phyloP scores from a whole-genome alignment of 2,888 invertebrate genomes.

The Drosophila rubida region DNA sequence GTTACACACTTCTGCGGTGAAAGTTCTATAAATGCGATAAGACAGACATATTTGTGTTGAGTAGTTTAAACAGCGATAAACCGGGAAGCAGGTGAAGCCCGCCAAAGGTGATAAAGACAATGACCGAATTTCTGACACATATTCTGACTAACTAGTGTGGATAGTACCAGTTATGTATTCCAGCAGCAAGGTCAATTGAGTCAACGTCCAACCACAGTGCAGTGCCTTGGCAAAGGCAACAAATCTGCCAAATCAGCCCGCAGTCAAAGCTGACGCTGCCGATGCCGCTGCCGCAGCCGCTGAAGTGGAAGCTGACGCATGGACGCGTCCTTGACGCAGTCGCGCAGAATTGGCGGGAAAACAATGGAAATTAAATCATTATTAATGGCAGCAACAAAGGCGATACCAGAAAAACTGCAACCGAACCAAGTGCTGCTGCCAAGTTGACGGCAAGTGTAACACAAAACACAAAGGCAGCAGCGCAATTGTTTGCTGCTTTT shows the following conservation, averaged over 20 bases:
- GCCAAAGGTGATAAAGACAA: constrained; percentile 17
- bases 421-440: constrained; percentile 38
- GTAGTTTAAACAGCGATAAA: constrained; percentile 50
- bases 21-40: constrained; percentile 61
- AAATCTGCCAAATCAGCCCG: constrained; percentile 59
- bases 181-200: constrained; percentile 46
- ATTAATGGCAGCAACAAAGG: constrained; percentile 60
- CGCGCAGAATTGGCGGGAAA: constrained; percentile 51
- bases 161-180: constrained; percentile 6
- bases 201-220: constrained; percentile 25
- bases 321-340: constrained; percentile 59
- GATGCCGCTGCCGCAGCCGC: constrained; percentile 4
- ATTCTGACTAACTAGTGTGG: constrained; percentile 16
- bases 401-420: constrained; percentile 50
- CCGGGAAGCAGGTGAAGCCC: constrained; percentile 5
- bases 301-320: constrained; percentile 41
- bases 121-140: constrained; percentile 33
- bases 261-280: constrained; percentile 2
- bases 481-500: constrained; percentile 42
- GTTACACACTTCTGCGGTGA: constrained; percentile 46
- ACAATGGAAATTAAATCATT: constrained; percentile 78
- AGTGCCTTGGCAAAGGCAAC: constrained; percentile 15
- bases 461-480: constrained; percentile 40
- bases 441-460: constrained; percentile 71
- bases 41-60: constrained; percentile 21